A percentile compares a stretch with the other conserved stretches of the same genome.
Conservation (phyloP, 2,797 vertebrate species). For the Cryptoprocta ferox region DNA sequence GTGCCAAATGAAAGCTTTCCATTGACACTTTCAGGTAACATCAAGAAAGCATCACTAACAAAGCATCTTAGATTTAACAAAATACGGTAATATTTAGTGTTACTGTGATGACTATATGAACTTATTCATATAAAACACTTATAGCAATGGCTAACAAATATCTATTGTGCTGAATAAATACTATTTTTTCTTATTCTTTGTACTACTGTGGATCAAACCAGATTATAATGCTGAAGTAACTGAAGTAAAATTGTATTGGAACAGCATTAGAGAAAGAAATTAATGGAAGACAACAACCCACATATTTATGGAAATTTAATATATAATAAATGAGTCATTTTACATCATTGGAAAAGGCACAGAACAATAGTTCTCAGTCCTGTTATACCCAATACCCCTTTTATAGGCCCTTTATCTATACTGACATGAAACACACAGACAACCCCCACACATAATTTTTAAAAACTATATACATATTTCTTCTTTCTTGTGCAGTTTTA, state of each 20-base stretch:
- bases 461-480: background rate
- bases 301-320: background rate
- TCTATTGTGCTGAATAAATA: background rate
- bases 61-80: background rate
- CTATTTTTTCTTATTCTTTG: background rate
- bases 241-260: background rate
- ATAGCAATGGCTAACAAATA: background rate
- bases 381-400: background rate
- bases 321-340: background rate
- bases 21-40: background rate
- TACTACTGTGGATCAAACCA: background rate
- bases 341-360: background rate
- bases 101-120: background rate
- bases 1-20: background rate
- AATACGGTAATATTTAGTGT: background rate
- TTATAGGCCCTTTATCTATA: background rate
- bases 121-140: background rate
- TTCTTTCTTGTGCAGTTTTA: background rate
- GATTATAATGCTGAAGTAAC: background rate
- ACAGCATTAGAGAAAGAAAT: background rate
- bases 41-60: background rate
- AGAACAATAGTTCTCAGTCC: background rate
- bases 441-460: background rate
- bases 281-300: background rate
- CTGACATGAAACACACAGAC: background rate